Base-by-base conservation (phyloP, 1,140 invertebrate species). In the Achroia grisella region DNA sequence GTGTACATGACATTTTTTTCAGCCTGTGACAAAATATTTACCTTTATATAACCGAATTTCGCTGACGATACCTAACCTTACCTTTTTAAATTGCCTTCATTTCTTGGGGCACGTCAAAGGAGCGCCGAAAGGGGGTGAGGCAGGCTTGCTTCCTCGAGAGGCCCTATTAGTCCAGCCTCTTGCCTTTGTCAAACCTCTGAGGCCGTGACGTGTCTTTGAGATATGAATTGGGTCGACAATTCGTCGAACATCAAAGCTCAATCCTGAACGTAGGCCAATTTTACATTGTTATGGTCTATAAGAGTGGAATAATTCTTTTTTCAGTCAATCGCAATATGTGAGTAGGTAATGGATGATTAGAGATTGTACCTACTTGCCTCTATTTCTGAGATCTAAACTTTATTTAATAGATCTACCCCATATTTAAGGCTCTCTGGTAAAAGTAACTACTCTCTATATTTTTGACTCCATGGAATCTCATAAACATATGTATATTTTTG, bases 131-230 rank as follows among this genome's bases (percentile, higher is more conserved):
- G 68, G 61, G 68, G 60, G 52, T 29, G 48, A 48, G 60, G 44
- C 57, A 52, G 61, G 50, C 48, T 54, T 56, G 56, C 51, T 69
- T 62, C 57, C 64, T 72, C 55, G 50, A 77, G 76, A 68, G 60
- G 61, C 55, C 76, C 59, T 77, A 77, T 80, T 75, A 77, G 73
- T 66, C 67, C 72, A 67, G 62, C 56, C 62, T 72, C 69, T 70
- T 61, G 52, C 58, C 63, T 80, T 77, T 77, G 76, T 75, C 60
- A 50, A 66, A 42, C 44, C 48, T 42, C 53, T 23, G 36, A 56
- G 47, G 45, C 48, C 56, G 34, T 58, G 58, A 66, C 64, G 60
- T 74, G 72, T 76, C 75, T 79, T 79, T 79, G 66, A 69, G 75
- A 79, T 72, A 75, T 56, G 56, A 74, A 74, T 63, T 77, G 66